phyloP scores from a whole-genome alignment of 2,797 vertebrate species.

The Brachyalestes nurse region DNA sequence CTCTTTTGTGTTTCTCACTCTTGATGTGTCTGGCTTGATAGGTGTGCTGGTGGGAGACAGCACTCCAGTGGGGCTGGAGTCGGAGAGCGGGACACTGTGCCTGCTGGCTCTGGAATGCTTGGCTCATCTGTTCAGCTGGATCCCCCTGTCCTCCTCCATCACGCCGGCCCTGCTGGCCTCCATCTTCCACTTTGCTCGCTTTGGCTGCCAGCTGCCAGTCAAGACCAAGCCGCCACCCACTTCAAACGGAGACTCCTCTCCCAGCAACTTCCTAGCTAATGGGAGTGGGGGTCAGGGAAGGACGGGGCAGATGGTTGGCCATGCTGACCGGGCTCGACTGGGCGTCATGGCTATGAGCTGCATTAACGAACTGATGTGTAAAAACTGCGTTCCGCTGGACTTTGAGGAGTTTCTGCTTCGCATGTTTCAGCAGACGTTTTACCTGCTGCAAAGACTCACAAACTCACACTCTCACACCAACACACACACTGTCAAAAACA shows the following conservation, averaged over 20 bases:
- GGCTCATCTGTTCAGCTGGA: constrained; percentile 99
- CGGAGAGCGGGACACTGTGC: constrained; percentile 91
- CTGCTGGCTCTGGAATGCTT: constrained; percentile 94
- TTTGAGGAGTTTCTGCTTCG: constrained; percentile 97
- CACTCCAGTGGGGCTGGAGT: constrained; percentile 75
- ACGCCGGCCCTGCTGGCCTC: constrained; percentile 95
- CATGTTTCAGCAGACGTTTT: constrained; percentile 99
- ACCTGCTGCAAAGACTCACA: constrained; percentile 94
- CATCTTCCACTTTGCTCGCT: constrained; percentile 97
- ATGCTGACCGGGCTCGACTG: constrained; percentile 86
- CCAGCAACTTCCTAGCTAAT: constrained; percentile 69
- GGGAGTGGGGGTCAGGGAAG: constrained; percentile 72
- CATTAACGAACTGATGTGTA: constrained; percentile 98
- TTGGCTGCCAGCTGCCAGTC: constrained; percentile 88
- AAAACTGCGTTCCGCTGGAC: constrained; percentile 98
- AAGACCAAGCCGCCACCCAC: constrained; percentile 73
- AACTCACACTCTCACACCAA: constrained; percentile 94
- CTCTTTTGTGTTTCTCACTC: constrained; percentile 2
- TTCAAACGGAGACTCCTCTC: constrained; percentile 70
- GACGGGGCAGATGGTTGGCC: constrained; percentile 53
- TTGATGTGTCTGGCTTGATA: constrained; percentile 10
- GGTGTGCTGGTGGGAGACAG: constrained; percentile 39
- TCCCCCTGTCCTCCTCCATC: constrained; percentile 95
- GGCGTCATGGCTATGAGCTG: constrained; percentile 96
- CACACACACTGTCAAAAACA: constrained; percentile 89